These are phyloP conservation scores for Pteria penguin DNA, from an alignment of 2,888 invertebrate genomes.

Conservation along the genomic window DNA sequence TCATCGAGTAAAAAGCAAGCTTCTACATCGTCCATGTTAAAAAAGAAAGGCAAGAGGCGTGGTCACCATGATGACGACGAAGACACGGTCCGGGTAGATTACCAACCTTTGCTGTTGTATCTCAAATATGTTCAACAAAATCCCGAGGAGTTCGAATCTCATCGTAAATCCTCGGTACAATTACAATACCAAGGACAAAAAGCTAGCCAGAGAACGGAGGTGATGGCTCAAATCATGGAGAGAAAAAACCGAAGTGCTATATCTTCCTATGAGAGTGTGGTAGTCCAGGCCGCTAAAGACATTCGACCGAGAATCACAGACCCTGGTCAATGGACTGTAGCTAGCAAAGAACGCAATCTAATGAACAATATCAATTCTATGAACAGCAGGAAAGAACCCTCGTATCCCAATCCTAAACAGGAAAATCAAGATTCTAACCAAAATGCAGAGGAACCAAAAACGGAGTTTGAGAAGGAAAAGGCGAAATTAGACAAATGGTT, in stretches of 20 bases:
- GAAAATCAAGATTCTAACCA: conserved; percentile 31
- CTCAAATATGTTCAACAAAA: conserved; percentile 65
- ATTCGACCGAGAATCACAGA: conserved; percentile 55
- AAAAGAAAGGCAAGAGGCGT: conserved; percentile 7
- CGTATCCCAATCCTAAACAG: conserved; percentile 16
- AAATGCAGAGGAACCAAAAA: conserved; percentile 50
- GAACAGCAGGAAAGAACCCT: conserved; percentile 25
- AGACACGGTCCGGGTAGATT: conserved; percentile 51
- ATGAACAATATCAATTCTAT: conserved; percentile 33
- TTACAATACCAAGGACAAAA: conserved; percentile 38
- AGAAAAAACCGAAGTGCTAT: neutral
- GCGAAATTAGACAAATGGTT: conserved; percentile 60
- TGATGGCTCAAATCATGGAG: conserved; percentile 52
- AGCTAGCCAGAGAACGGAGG: conserved; percentile 48
- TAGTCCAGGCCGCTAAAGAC: conserved; percentile 53
- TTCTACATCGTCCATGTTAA: neutral
- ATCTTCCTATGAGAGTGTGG: conserved; percentile 29
- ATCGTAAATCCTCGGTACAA: conserved; percentile 4
- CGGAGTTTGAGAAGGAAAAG: conserved; percentile 58
- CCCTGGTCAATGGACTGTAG: conserved; percentile 34
- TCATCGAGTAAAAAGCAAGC: neutral
- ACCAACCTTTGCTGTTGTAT: conserved; percentile 61
- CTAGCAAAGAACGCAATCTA: conserved; percentile 31
- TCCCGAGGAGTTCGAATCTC: conserved; percentile 57
- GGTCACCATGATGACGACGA: conserved; percentile 37